Evolutionary conservation across 1,140 invertebrate genomes (phyloP), one percentile per base, ranked within the genome.

Genomic region (Habropoda laboriosa): DNA sequence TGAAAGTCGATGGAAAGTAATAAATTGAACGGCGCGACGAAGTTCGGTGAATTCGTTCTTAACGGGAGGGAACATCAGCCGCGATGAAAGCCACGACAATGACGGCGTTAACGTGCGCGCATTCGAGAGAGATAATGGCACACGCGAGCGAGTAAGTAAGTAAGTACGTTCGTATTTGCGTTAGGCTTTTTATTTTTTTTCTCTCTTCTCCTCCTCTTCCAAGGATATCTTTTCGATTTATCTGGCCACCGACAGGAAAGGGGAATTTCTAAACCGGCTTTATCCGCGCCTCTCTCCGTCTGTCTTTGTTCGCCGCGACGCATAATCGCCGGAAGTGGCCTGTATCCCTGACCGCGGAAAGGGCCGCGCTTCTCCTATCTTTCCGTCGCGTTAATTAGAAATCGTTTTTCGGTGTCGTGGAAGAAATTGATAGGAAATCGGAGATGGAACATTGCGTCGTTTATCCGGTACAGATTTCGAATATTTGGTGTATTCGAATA

Each of bases 241-340:
- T 60, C 55, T 21, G 47, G 49, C 3, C 30, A 30, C 40, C 27
- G 35, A 74, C 70, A 66, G 77, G 70, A 79, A n/a, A 79, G 42
- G 66, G n/a, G 47, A 74, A 74, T 74, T 74, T 79, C 51, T 79
- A 79, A 79, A 79, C 24, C 67, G 40, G 35, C 13, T 61, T 79
- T 79, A n/a, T 78, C 35, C 74, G 10, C 18, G 45, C 7, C n/a
- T n/a, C n/a, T n/a, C n/a, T 24, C 49, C 35, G 27, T n/a, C n/a
- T 4, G 30, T 79, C 67, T 53, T 71, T 47, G 6, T 49, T 38
- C n/a, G 7, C 40, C 27, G 16, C 18, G 30, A 42, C 12, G 32
- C 45, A 40, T 83, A 82, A 82, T 85, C 77, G 64, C 53, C 83
- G 83, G 80, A 85, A 82, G 57, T 40, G 68, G 73, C 71, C 53